Evolutionary conservation across 1,140 invertebrate species (phyloP).

Genomic region (Achatina immaculata): DNA sequence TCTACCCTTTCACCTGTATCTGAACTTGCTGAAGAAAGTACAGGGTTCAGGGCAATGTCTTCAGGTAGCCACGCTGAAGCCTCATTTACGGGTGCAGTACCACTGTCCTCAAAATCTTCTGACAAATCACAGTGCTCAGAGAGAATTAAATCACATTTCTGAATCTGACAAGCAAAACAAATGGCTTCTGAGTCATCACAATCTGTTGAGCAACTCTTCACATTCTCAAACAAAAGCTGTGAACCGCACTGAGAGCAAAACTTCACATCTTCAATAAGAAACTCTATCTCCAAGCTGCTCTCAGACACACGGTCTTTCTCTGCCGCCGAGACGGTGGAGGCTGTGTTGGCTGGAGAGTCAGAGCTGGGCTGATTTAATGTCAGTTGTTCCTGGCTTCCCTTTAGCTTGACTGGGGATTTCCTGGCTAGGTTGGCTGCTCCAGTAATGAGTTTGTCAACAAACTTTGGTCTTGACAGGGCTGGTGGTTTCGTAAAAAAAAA

Average conservation of each 20-base stretch:
- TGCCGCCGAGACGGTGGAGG: constrained; percentile 26
- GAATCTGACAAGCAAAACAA: not conserved
- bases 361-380: constrained; percentile 14
- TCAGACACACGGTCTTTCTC: constrained; percentile 26
- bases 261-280: not conserved
- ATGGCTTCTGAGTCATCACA: not conserved
- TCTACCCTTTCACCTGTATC: not conserved
- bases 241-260: not conserved
- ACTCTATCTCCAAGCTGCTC: not conserved
- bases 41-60: not conserved
- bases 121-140: not conserved
- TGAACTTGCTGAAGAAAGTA: not conserved
- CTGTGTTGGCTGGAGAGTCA: constrained; percentile 17
- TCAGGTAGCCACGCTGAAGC: not conserved
- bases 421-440: constrained; percentile 43
- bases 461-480: constrained; percentile 57
- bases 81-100: not conserved
- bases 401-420: not conserved
- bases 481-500: constrained; percentile 36
- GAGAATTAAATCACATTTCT: not conserved
- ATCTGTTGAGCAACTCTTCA: not conserved
- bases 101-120: not conserved
- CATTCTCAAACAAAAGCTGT: not conserved
- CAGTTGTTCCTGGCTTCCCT: not conserved
- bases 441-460: constrained; percentile 53